These are phyloP conservation scores for Coelogynopora nodosa DNA, from an alignment of 2,888 invertebrate species.

Conservation along the genomic window DNA sequence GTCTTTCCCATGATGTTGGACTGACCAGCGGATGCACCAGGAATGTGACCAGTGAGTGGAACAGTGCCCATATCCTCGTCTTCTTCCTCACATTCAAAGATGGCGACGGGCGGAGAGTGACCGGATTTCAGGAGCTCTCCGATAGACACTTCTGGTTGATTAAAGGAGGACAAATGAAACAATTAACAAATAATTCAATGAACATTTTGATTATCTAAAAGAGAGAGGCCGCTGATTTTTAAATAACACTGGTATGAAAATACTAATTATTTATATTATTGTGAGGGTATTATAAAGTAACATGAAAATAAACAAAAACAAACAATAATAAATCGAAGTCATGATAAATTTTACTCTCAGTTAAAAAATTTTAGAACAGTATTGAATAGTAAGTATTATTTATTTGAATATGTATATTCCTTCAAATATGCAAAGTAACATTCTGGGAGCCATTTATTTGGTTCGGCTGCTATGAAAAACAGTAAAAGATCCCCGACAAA, in stretches of 20 bases:
- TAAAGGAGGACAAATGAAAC: background rate
- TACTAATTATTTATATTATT: no score
- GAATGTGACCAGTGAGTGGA: background rate
- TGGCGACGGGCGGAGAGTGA: background rate
- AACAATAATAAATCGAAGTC: no score
- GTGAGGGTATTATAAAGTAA: no score
- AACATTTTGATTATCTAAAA: background rate
- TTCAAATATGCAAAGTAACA: no score
- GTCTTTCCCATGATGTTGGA: background rate
- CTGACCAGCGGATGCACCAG: background rate
- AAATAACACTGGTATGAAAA: background rate
- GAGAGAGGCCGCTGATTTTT: background rate
- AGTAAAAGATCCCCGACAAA: no score
- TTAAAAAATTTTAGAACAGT: no score
- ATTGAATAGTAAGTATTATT: no score
- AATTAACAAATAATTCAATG: background rate
- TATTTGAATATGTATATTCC: no score
- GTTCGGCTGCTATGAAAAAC: no score
- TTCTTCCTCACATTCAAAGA: slow-evolving; percentile 21
- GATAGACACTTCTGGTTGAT: background rate
- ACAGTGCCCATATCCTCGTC: background rate
- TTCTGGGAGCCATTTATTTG: no score
- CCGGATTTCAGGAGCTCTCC: background rate
- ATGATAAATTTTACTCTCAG: no score
- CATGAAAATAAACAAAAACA: no score